Evolutionary conservation across 1,140 invertebrate species (phyloP), one percentile per base, ranked within the genome.

Genomic region (Melitaea cinxia): DNA sequence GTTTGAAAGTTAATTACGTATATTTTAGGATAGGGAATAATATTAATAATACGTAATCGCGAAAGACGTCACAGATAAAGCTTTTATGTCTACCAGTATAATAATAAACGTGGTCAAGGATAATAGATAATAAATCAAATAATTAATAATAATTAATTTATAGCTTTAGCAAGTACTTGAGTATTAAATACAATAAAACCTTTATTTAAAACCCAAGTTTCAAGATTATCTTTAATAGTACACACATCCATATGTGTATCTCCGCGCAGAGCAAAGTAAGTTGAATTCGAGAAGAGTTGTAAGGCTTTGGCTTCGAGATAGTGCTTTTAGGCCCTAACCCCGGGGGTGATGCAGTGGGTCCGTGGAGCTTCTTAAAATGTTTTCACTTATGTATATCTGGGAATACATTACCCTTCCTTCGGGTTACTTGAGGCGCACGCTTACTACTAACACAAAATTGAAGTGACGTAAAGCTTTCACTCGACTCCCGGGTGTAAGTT

Each of bases 231-330:
- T 21, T 5, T 24, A 59, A 58, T 42, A n/a, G 65, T 74, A 77
- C 57, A 72, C 70, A 67, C 65, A 77, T 80, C 68, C 72, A 72
- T 71, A 75, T 78, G 75, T 75, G 79, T 72, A 83, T 75, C 79
- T 85, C 74, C 73, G 80, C 75, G 80, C 75, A 77, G 84, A 84
- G 83, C 75, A 88, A 90, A 90, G 88, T 88, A 91, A 89, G 83
- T 91, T 86, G 86, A 91, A 91, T 91, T 91, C 83, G 88, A 91
- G 86, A 88, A 88, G 86, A 91, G 86, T 89, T 91, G 86, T 91
- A 89, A 87, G 87, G 88, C 88, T 91, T 88, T 89, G 86, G 81
- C 85, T 88, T 77, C 66, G 85, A 87, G 88, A 91, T 91, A 89
- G 88, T 91, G 88, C 88, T 91, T 91, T 91, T 91, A 91, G 88